These are phyloP conservation scores for Drosophila atripex DNA, from an alignment of 2,888 invertebrate species.

Conservation along the genomic window DNA sequence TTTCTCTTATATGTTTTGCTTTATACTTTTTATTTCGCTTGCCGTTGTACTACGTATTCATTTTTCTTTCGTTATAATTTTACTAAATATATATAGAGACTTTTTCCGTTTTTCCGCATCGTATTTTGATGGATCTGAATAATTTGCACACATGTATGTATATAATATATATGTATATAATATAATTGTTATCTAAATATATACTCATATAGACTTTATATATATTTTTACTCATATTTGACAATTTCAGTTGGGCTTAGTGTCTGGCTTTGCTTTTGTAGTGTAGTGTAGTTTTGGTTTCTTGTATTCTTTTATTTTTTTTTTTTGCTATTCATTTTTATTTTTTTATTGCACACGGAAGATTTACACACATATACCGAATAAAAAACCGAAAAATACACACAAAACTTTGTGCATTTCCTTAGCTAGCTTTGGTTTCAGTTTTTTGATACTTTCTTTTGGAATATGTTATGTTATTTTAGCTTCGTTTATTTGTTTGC, in stretches of 20 bases:
- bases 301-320: no score
- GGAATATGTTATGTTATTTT: constrained; percentile 61
- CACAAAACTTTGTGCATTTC: constrained; percentile 58
- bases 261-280: constrained; percentile 68
- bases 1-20: constrained; percentile 44
- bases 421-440: constrained; percentile 45
- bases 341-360: constrained; percentile 68
- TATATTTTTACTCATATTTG: constrained; percentile 65
- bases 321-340: constrained; percentile 16
- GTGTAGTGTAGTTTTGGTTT: constrained; percentile 61
- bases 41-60: constrained; percentile 81
- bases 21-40: constrained; percentile 78
- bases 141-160: constrained; percentile 75
- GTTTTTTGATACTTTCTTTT: constrained; percentile 64
- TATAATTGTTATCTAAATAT: constrained; percentile 79
- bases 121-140: constrained; percentile 69
- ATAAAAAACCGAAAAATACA: constrained; percentile 68
- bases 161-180: constrained; percentile 64
- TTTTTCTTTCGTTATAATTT: constrained; percentile 67
- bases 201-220: constrained; percentile 71
- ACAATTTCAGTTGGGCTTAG: constrained; percentile 79
- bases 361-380: constrained; percentile 65
- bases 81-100: constrained; percentile 69
- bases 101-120: constrained; percentile 47
- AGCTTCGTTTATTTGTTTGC: constrained; percentile 39